These are phyloP conservation scores for Apostichopus leukothele DNA, from an alignment of 53 echinoderm and acorn worm species.

Conservation along the genomic window DNA sequence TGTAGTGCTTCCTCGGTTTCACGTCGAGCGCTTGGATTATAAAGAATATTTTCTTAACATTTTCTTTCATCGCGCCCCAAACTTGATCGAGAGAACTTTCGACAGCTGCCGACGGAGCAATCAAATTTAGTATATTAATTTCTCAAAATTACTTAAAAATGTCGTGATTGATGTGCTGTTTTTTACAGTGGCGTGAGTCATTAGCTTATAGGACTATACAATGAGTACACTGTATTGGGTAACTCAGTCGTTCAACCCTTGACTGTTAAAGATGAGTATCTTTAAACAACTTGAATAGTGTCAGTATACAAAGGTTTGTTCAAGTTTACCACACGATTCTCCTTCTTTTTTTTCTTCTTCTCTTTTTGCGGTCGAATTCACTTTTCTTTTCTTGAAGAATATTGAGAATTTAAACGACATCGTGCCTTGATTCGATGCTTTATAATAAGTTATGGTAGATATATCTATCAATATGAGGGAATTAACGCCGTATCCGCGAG, in stretches of 20 bases:
- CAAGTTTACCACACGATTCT: background rate
- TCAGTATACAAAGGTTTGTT: background rate
- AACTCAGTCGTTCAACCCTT: slow-evolving; percentile 7
- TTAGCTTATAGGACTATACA: background rate
- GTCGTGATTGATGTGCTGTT: background rate
- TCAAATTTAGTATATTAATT: slow-evolving; percentile 18
- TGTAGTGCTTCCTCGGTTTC: background rate
- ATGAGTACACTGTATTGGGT: background rate
- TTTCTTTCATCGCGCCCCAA: background rate
- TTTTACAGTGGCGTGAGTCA: background rate
- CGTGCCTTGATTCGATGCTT: no score
- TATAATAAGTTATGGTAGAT: background rate
- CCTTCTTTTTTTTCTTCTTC: no score
- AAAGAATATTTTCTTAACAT: background rate
- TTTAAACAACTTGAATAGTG: background rate
- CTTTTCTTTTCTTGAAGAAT: no score
- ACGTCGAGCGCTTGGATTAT: background rate
- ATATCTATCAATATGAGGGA: slow-evolving; percentile 35
- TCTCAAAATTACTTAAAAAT: slow-evolving; percentile 5
- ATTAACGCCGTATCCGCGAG: slow-evolving; percentile 5
- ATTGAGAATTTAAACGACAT: no score
- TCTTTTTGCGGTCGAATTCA: background rate
- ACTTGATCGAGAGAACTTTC: slow-evolving; percentile 24
- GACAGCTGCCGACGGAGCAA: slow-evolving; percentile 40
- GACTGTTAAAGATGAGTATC: no score